These are phyloP conservation scores for Rhinopomastus cyanomelas DNA, from an alignment of 2,113 vertebrate genomes.

Conservation along the genomic window DNA sequence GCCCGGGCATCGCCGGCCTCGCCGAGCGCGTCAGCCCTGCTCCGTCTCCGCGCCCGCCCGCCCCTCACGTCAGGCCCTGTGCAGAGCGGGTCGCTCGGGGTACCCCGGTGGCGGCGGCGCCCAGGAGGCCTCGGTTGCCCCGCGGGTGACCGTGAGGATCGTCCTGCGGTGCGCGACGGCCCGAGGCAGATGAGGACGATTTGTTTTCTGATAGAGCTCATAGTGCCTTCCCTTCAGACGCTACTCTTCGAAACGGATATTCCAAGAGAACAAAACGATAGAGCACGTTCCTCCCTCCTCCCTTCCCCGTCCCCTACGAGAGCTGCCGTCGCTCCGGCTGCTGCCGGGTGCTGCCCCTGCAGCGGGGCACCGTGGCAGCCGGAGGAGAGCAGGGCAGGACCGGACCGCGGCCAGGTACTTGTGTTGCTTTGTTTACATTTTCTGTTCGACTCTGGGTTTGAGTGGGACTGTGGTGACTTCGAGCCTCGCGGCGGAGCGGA, in stretches of 20 bases:
- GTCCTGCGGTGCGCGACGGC: not conserved
- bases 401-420: constrained; percentile 59
- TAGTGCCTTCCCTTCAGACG: constrained; percentile 69
- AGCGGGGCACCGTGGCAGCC: no score
- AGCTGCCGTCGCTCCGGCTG: constrained; percentile 25
- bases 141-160: constrained; percentile 38
- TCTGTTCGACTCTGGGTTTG: constrained; percentile 77
- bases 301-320: not conserved
- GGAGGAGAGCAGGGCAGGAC: constrained; percentile 59
- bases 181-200: constrained; percentile 33
- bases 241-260: constrained; percentile 45
- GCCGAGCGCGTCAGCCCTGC: not conserved
- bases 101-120: no score
- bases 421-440: constrained; percentile 80
- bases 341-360: not conserved
- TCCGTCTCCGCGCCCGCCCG: not conserved
- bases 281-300: not conserved
- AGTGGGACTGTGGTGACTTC: constrained; percentile 78
- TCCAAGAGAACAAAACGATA: constrained; percentile 49
- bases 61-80: constrained; percentile 14
- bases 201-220: constrained; percentile 64
- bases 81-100: not conserved
- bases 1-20: constrained; percentile 16
- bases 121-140: not conserved
- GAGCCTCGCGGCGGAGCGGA: constrained; percentile 79